A percentile compares a stretch with the other conserved stretches of the same genome.
phyloP scores from a whole-genome alignment of 2,113 vertebrate species.

The Semnornis frantzii region DNA sequence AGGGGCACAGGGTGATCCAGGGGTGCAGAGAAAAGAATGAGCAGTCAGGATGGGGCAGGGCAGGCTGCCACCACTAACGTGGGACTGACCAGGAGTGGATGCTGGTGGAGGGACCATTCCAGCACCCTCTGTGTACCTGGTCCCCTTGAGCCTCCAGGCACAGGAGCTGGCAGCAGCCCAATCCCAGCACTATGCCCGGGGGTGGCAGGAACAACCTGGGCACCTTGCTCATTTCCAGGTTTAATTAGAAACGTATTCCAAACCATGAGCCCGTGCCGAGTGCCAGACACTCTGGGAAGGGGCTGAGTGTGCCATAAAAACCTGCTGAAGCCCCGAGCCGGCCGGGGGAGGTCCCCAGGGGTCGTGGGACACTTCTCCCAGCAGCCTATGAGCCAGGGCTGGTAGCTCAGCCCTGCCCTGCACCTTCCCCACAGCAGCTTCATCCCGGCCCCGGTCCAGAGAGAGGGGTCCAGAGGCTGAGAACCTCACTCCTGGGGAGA shows the following conservation, averaged over 20 bases:
- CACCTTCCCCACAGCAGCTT: background rate
- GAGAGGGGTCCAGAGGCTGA: background rate
- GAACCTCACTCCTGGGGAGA: background rate
- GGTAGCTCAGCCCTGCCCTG: background rate
- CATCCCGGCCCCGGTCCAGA: background rate
- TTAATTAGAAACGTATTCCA: slow-evolving; percentile 64
- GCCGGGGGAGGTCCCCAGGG: background rate
- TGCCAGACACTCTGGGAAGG: background rate
- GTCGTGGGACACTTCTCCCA: background rate
- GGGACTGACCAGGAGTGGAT: background rate
- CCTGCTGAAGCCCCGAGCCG: background rate
- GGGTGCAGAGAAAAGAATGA: background rate
- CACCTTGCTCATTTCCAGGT: background rate
- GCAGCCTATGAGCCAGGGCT: background rate
- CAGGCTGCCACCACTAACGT: fast-evolving
- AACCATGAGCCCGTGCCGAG: background rate
- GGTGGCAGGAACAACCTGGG: fast-evolving
- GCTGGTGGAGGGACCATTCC: background rate
- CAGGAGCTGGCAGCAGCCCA: background rate
- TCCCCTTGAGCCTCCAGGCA: fast-evolving
- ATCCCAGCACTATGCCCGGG: fast-evolving
- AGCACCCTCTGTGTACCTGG: background rate
- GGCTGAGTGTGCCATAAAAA: background rate
- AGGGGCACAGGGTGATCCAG: background rate
- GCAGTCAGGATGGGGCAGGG: background rate